Evolutionary conservation across 2,888 invertebrate genomes (phyloP), one percentile per base, ranked within the genome.

Genomic region (Leptinotarsa juncta): DNA sequence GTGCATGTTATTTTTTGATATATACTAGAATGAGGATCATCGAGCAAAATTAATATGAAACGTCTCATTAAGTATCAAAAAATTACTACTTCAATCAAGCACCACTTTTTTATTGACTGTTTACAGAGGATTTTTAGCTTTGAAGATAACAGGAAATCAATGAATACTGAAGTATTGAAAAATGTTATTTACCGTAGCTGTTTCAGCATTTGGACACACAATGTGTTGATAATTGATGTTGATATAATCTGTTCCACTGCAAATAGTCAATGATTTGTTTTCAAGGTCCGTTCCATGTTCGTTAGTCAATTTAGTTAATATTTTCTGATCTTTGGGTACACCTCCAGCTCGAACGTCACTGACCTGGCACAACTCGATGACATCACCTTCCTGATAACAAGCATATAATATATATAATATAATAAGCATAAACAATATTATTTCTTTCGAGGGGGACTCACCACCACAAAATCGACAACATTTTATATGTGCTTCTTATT

Each of bases 141-240:
- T 42, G 12, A 10, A 42, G 10, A 42, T 42, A 51, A n/a, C 3
- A 51, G n/a, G 4, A 4, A 16, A 14, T 15, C 16, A 51, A n/a
- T 50, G 51, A n/a, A 50, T 23, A 32, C 32, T 51, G 72, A 60
- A 65, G 32, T 49, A 65, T 18, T 3, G 16, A 16, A 53, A 57
- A 57, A 57, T 57, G 14, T 23, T 15, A 12, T 23, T 23, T 90
- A 98, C 98, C 94, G 96, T 97, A 65, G 99, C 98, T 23, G 95
- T 96, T 79, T 94, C 95, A 20, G 95, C 93, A 89, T 97, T 96
- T 16, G 97, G 95, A 86, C 97, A 98, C 77, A 99, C 95, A 82
- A 99, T 95, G 88, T 98, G 98, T 85, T 98, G 97, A 89, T 98
- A 98, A 89, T 95, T 97, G 87, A 99, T 97, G 89, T 98, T 99